A percentile compares a stretch with the other conserved stretches of the same genome.
Evolutionary conservation across 1,140 invertebrate genomes (phyloP).

Genomic region (Scaptomyza montana): DNA sequence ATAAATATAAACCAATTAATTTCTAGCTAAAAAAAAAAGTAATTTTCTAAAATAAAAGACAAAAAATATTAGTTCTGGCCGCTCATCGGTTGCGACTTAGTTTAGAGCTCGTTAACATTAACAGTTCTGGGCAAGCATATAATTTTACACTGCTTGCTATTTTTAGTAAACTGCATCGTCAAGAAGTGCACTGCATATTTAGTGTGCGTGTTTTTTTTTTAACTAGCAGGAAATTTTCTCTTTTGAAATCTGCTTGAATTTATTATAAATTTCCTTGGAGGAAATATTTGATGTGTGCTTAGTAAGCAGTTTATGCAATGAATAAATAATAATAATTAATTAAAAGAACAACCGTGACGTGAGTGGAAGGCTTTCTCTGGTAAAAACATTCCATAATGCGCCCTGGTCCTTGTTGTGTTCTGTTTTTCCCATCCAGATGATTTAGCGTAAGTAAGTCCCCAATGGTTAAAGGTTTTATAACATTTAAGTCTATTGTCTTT

Average conservation of each 20-base stretch:
- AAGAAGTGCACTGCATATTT: not conserved
- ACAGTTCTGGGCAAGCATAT: too few species aligned
- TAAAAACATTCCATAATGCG: slow-evolving; percentile 26
- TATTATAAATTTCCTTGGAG: not conserved
- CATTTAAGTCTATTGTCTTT: slow-evolving; percentile 41
- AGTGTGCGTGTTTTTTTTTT: too few species aligned
- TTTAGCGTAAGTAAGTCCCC: slow-evolving; percentile 47
- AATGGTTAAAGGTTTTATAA: slow-evolving; percentile 35
- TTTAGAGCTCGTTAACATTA: too few species aligned
- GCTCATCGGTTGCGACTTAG: too few species aligned
- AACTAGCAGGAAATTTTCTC: not conserved
- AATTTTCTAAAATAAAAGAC: too few species aligned
- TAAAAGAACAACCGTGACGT: not conserved
- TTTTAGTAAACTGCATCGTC: not conserved
- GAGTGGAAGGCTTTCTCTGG: slow-evolving; percentile 19
- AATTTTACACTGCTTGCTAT: slow-evolving; percentile 3
- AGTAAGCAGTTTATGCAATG: not conserved
- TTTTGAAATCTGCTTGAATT: not conserved
- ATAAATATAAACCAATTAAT: too few species aligned
- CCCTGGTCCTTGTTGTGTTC: slow-evolving; percentile 37
- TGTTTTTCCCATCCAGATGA: slow-evolving; percentile 44
- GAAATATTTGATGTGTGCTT: not conserved
- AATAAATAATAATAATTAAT: not conserved
- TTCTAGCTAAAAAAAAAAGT: too few species aligned
- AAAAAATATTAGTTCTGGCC: too few species aligned